A percentile compares a stretch with the other conserved stretches of the same genome.
Evolutionary conservation across 1,140 invertebrate genomes (phyloP).

Genomic region (Homalodisca vitripennis): DNA sequence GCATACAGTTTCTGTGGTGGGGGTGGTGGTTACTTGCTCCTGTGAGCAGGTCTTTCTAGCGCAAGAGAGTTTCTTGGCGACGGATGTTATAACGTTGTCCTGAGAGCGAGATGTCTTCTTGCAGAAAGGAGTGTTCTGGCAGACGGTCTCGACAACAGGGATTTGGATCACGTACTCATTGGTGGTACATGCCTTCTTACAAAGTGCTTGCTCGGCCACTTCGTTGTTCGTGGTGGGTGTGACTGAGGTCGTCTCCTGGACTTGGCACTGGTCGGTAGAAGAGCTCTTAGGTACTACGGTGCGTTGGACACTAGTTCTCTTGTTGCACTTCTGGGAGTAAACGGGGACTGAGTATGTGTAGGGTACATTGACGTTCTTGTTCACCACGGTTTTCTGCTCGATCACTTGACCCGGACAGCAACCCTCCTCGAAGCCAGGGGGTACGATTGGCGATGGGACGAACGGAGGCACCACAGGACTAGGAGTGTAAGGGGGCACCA

Average conservation of each 20-base stretch:
- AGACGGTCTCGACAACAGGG: slow-evolving; percentile 13
- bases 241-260: neutral
- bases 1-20: neutral
- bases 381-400: slow-evolving; percentile 4
- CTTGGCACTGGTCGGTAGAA: neutral
- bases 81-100: neutral
- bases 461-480: neutral
- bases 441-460: neutral
- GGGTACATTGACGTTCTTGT: neutral
- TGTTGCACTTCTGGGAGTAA: slow-evolving; percentile 8
- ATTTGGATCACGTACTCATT: slow-evolving; percentile 18
- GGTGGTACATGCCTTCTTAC: slow-evolving; percentile 17
- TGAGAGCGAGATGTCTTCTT: slow-evolving; percentile 1
- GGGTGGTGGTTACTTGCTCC: neutral
- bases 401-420: slow-evolving; percentile 3
- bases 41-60: neutral
- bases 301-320: neutral
- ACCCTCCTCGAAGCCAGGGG: neutral
- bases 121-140: slow-evolving; percentile 6
- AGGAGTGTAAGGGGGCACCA: neutral
- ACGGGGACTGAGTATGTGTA: slow-evolving; percentile 1
- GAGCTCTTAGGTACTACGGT: neutral
- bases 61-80: slow-evolving; percentile 3
- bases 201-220: neutral
- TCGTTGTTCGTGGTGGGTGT: neutral